Conservation (phyloP, 2,113 vertebrate species). For the Corydoras maculifer region DNA sequence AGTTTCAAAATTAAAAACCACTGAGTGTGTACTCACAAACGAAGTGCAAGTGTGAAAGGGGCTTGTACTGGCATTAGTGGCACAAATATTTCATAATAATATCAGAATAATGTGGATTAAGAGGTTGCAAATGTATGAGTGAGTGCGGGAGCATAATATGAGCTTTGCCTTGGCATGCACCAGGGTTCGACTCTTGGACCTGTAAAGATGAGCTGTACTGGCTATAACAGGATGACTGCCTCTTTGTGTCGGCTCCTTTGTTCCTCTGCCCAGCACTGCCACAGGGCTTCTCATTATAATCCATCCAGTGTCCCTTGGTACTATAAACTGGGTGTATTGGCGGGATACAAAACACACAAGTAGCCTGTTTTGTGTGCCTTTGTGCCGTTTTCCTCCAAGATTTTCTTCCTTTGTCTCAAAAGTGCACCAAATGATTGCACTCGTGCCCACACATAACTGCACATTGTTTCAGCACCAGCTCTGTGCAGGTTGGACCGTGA, state of each 20-base stretch:
- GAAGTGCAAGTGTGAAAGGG: too few species aligned
- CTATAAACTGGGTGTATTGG: conserved; percentile 51
- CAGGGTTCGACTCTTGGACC: conserved; percentile 50
- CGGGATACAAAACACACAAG: conserved; percentile 52
- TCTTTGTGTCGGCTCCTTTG: conserved; percentile 41
- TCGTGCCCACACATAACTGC: conserved; percentile 15
- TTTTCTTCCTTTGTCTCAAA: conserved; percentile 55
- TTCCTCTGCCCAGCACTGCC: conserved; percentile 40
- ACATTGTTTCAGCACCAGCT: conserved; percentile 42
- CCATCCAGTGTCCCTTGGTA: conserved; percentile 33
- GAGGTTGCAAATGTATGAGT: conserved; percentile 4
- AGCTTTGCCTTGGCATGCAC: conserved; percentile 42
- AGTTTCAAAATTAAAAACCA: too few species aligned
- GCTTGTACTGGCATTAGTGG: too few species aligned
- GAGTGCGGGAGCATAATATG: conserved; percentile 2
- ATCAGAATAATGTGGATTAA: conserved; percentile 25
- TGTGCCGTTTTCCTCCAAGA: conserved; percentile 47
- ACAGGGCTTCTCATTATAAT: conserved; percentile 38
- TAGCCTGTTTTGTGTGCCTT: conserved; percentile 71
- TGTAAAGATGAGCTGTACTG: conserved; percentile 44
- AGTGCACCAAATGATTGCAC: conserved; percentile 50
- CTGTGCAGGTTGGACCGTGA: conserved; percentile 25
- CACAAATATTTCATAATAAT: too few species aligned
- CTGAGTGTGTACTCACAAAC: too few species aligned
- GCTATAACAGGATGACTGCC: conserved; percentile 49